Conservation (phyloP, 2,797 vertebrate genomes). For the Pterois miles region DNA sequence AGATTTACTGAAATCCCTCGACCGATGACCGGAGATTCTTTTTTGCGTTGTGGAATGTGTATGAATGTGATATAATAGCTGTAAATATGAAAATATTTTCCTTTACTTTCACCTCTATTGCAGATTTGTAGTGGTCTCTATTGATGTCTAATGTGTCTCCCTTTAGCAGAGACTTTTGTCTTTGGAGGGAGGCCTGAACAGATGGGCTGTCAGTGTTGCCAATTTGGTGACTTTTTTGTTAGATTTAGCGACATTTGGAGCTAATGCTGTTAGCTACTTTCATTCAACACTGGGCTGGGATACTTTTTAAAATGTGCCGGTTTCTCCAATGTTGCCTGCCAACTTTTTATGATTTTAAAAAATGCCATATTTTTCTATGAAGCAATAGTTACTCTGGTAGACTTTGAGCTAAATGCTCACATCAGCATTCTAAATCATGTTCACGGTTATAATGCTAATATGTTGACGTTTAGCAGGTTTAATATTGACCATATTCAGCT, state of each 20-base stretch:
- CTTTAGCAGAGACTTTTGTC: background rate
- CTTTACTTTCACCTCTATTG: conserved; percentile 81
- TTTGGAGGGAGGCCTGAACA: background rate
- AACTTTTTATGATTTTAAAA: too few relatives aligned
- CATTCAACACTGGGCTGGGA: too few relatives aligned
- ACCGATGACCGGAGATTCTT: conserved; percentile 84
- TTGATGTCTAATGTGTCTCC: conserved; percentile 25
- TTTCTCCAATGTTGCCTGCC: too few relatives aligned
- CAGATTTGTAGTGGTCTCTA: conserved; percentile 64
- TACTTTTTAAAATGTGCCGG: too few relatives aligned
- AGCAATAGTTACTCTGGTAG: too few relatives aligned
- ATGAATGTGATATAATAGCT: conserved; percentile 77
- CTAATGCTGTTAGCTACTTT: background rate
- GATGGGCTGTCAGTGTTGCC: too few relatives aligned
- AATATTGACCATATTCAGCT: background rate
- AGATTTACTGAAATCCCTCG: conserved; percentile 92
- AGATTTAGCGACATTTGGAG: background rate
- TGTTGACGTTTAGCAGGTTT: background rate
- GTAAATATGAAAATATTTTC: conserved; percentile 86
- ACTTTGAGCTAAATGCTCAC: background rate
- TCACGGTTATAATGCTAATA: too few relatives aligned
- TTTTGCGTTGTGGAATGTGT: conserved; percentile 87
- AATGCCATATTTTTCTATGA: too few relatives aligned
- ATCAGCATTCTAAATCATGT: too few relatives aligned
- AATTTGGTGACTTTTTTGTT: background rate